Evolutionary conservation across 2,113 vertebrate species (phyloP).

Genomic region (Grus americana): DNA sequence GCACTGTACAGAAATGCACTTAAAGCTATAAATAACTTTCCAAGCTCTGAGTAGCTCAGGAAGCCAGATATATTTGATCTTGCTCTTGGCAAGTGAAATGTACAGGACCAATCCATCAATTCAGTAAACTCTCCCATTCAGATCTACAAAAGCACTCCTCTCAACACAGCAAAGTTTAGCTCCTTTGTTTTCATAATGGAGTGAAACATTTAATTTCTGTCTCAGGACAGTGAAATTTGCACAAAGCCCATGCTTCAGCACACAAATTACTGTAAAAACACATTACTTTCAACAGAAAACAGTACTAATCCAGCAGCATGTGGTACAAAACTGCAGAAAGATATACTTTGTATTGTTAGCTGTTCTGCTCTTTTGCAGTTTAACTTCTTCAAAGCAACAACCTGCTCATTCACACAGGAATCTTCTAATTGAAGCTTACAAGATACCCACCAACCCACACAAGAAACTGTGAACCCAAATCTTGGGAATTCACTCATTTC

Average conservation of each 20-base stretch:
- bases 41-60: background rate
- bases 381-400: background rate
- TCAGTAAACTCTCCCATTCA: background rate
- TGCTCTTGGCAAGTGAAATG: background rate
- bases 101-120: background rate
- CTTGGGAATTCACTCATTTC: background rate
- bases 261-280: background rate
- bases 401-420: background rate
- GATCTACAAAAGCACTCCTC: background rate
- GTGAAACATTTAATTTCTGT: background rate
- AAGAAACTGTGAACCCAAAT: background rate
- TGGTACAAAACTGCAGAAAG: background rate
- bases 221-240: background rate
- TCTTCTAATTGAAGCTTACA: background rate
- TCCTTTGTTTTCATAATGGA: background rate
- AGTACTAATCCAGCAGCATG: background rate
- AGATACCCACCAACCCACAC: background rate
- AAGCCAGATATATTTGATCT: background rate
- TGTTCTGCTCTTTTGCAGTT: background rate
- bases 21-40: background rate
- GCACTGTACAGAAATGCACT: background rate
- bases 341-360: background rate
- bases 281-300: background rate
- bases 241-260: background rate
- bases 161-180: background rate